Conservation (phyloP, 2,888 invertebrate species). For the Bombyx huttoni region DNA sequence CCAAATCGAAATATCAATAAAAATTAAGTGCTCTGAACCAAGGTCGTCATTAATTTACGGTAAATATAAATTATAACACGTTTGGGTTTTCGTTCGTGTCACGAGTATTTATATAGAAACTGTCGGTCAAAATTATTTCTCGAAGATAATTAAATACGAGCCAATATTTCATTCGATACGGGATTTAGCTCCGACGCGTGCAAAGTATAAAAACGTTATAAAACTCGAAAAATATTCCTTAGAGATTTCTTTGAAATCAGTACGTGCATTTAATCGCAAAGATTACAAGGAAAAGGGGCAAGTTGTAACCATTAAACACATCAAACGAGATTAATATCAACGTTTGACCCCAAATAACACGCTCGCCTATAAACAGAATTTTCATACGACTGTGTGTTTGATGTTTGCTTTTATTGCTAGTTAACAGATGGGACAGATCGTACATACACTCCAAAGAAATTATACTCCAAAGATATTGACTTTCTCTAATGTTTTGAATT, state of each 20-base stretch:
- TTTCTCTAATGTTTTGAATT: no score
- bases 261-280: neutral
- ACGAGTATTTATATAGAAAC: neutral
- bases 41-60: neutral
- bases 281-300: slow-evolving; percentile 13
- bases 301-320: slow-evolving; percentile 40
- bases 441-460: neutral
- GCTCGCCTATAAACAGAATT: slow-evolving; percentile 34
- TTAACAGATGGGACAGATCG: slow-evolving; percentile 15
- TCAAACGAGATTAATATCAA: slow-evolving; percentile 49
- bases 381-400: slow-evolving; percentile 31
- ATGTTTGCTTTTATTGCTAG: slow-evolving; percentile 39
- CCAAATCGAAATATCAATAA: slow-evolving; percentile 14
- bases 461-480: neutral
- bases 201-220: no score
- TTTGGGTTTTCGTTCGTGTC: neutral
- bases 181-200: no score
- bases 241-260: neutral
- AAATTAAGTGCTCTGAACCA: slow-evolving; percentile 7
- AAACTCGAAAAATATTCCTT: neutral
- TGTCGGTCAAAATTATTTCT: neutral
- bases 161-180: no score
- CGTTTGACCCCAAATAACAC: slow-evolving; percentile 51
- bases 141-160: no score
- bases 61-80: neutral